Evolutionary conservation across 2,888 invertebrate genomes (phyloP), one percentile per base, ranked within the genome.

Genomic region (Pelosia muscerda): DNA sequence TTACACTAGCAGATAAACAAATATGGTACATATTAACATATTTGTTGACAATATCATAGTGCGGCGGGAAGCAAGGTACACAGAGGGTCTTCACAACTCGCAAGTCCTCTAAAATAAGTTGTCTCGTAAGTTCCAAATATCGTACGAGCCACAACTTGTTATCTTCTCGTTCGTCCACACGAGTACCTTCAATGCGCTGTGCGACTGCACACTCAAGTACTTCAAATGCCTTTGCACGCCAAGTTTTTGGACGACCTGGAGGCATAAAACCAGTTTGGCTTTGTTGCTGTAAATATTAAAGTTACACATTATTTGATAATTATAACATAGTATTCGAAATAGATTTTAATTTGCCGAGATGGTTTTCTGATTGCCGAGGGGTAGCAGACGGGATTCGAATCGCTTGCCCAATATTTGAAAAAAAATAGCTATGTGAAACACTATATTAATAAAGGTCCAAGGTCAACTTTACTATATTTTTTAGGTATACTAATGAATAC

Each of bases 71-170:
- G 88, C 99, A 99, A 0, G 98, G 98, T 8, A 97, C 96, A 82
- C 98, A 98, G 0, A 98, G 92, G 0, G 97, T 97, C 88, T 98
- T 98, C 0, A 98, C 98, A 0, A 99, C 98, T 74, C 98, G 95
- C 73, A 99, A 92, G 91, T 99, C 99, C 87, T 99, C 98, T 9
- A 99, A 91, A 81, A 99, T 97, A 11, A 98, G 95, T 84, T 97
- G 97, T 54, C 99, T 95, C 0, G 97, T 97, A 55, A 97, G 94
- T 92, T 99, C 99, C 66, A 99, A 94, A 90, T 99, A 99, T 28
- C 98, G 95, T 5, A 99, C 99, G 19, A 99, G 95, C 99, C 99
- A 99, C 93, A 98, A 96, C 91, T 99, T 99, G 90, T 99, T 98
- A 81, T 97, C 97, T 25, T 96, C 96, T 28, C 99, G 95, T 84